Conservation (phyloP, 2,888 invertebrate species). For the Nesidiocoris tenuis region DNA sequence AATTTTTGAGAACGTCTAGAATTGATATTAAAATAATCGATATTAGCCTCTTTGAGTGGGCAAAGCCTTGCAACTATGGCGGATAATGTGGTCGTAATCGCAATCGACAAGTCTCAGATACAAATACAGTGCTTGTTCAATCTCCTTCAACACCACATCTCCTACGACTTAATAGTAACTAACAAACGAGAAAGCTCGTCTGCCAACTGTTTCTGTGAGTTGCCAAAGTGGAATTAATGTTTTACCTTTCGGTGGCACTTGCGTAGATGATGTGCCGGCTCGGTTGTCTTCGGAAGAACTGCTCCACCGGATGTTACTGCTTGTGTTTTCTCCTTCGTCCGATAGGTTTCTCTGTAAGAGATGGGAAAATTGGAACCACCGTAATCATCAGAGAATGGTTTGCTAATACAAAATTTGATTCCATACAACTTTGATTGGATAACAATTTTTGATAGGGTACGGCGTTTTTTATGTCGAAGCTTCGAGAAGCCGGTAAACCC, state of each 20-base stretch:
- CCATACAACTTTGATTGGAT: too few relatives aligned
- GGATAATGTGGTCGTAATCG: constrained; percentile 27
- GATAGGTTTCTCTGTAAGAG: constrained; percentile 41
- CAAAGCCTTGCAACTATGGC: constrained; percentile 29
- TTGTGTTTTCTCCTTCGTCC: constrained; percentile 39
- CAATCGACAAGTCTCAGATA: not conserved
- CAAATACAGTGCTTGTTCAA: constrained; percentile 26
- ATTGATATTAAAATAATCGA: too few relatives aligned
- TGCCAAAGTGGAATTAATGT: too few relatives aligned
- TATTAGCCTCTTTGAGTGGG: constrained; percentile 43
- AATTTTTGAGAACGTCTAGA: too few relatives aligned
- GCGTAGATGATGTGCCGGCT: constrained; percentile 27
- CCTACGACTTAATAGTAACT: too few relatives aligned
- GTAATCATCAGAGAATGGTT: too few relatives aligned
- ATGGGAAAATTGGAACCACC: not conserved
- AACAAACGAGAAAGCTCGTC: too few relatives aligned
- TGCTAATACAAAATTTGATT: too few relatives aligned
- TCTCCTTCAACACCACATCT: constrained; percentile 40
- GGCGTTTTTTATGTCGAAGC: too few relatives aligned
- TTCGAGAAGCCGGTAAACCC: too few relatives aligned
- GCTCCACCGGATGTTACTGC: constrained; percentile 43
- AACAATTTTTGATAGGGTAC: too few relatives aligned
- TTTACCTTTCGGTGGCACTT: constrained; percentile 43
- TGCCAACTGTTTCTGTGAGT: too few relatives aligned
- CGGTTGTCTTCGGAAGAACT: constrained; percentile 42